Conservation (phyloP, 2,888 invertebrate genomes). For the Pristionchus maxplancki region DNA sequence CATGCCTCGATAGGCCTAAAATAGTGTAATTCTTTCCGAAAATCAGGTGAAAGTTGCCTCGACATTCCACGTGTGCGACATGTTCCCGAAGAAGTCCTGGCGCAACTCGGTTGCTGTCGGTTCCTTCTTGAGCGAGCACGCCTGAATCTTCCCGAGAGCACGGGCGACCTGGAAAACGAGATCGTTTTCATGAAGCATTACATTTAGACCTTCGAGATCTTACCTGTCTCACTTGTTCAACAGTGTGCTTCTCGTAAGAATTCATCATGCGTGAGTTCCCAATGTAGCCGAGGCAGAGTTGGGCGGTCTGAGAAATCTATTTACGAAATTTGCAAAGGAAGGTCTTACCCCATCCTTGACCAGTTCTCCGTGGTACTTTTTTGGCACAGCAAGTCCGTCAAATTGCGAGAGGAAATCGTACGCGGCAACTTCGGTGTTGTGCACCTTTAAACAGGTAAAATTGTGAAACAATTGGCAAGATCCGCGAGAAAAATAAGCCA, state of each 20-base stretch:
- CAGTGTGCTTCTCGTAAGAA: neutral
- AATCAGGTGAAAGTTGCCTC: neutral
- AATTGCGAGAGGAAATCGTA: neutral
- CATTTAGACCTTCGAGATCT: neutral
- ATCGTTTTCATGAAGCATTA: neutral
- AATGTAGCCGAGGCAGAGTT: neutral
- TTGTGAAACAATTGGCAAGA: too few species aligned
- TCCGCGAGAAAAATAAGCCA: neutral
- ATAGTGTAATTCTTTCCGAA: neutral
- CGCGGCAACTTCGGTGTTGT: neutral
- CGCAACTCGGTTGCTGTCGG: neutral
- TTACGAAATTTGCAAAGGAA: neutral
- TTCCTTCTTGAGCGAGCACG: neutral
- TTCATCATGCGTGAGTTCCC: conserved; percentile 12
- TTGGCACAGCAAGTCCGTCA: neutral
- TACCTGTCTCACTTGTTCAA: conserved; percentile 25
- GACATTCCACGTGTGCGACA: neutral
- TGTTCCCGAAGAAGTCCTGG: neutral
- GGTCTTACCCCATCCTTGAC: neutral
- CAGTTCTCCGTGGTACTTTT: neutral
- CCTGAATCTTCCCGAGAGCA: conserved; percentile 2
- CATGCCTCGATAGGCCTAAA: neutral
- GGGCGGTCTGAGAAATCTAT: neutral
- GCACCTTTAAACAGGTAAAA: neutral
- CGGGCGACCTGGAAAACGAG: neutral